Base-by-base conservation (phyloP, 2,113 vertebrate genomes). In the Irena cyanogastra region DNA sequence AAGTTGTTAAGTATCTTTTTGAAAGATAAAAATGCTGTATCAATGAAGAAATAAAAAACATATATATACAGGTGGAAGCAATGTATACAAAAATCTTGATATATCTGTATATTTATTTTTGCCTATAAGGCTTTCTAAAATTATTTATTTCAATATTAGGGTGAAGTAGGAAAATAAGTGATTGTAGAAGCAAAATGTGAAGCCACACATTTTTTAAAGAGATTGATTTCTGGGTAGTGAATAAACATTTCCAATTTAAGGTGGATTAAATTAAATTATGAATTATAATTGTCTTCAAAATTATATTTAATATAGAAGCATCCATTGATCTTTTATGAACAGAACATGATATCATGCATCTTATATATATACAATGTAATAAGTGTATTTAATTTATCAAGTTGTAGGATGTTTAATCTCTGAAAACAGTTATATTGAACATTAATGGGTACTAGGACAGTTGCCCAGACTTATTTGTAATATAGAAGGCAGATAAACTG, bases 251-350 rank as follows among this genome's bases (percentile, higher is more conserved):
- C 72, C 41, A 50, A 83, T 54, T 95, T 83, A 90, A 82, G 39
- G 52, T 82, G 64, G 80, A 96, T 96, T 97, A 81, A 96, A 95
- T 96, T 96, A 95, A 97, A 96, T 97, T 30, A 80, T 53, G 47
- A 91, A 92, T 96, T 95, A 94, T 84, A 82, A 66, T 92, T 17
- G 1, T 45, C 41, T 93, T 92, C 75, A 86, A 94, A 95, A 82
- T 59, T 0, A 37, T 94, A 80, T 78, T 90, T 93, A 87, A 89
- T 87, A 83, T 90, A 56, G 53, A 93, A 95, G 70, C 70, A 83
- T 75, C 72, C 31, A 90, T 93, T 87, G 76, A 88, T 92, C 39
- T 80, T 95, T 87, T 74, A 92, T 63, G 77, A 63, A 49, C 33
- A 64, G 35, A 93, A 35, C 47, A 63, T 3, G 11, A 22, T 71